Base-by-base conservation (phyloP, 2,113 vertebrate species). In the Pyrgilauda ruficollis region DNA sequence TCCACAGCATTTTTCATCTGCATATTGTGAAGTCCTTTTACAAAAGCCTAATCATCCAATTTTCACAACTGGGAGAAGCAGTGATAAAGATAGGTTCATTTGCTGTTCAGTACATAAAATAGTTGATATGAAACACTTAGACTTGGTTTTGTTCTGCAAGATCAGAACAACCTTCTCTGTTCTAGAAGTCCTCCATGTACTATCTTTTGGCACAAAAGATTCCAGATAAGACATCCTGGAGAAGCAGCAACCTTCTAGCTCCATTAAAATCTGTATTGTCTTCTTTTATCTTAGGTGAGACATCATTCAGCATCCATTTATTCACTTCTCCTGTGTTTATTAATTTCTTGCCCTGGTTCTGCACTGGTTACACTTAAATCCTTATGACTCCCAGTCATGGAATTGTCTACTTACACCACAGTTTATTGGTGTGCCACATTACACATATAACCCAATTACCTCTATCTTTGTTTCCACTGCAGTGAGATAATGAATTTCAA, bases 401-500 rank as follows among this genome's bases (percentile, higher is more conserved):
- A 62, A 83, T 56, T 87, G 64, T 41, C n/a, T 59, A 59, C 73
- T 90, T 75, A 77, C 39, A 72, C 33, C 39, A 63, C 33, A 84
- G 50, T 66, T 92, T 92, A 70, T 46, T 70, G 8, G 11, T 37
- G 6, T 77, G 83, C 78, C 67, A 67, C 28, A 21, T 63, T 69
- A 70, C 84, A 52, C 50, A n/a, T 50, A 33, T 31, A 67, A 84
- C 18, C 15, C 22, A 86, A 17, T 55, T 87, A 76, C 24, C 39
- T 74, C 59, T 80, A 16, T 23, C 31, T 88, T 88, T 80, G 30
- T 73, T 92, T 87, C 95, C 61, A 81, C 16, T 59, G 90, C 83
- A 90, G 47, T 47, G 35, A 74, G 55, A 90, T 70, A 93, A 87
- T 76, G 55, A 74, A 87, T 86, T 88, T 74, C 61, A 95, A 75